Base-by-base conservation (phyloP, 1,140 invertebrate species). In the Gyrodactylus salaris region DNA sequence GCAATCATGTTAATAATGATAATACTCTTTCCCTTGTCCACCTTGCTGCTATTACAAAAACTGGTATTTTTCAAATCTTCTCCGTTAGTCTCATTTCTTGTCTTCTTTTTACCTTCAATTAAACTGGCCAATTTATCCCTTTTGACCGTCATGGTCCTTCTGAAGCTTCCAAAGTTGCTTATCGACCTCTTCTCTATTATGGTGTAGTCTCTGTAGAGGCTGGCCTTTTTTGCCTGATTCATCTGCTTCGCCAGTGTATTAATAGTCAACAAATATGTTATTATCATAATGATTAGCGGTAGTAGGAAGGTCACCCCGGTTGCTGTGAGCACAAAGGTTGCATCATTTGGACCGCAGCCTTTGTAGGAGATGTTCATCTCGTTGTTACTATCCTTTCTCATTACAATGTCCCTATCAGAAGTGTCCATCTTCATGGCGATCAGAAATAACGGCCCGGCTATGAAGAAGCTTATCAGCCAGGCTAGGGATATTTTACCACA, bases 251-350 rank as follows among this genome's bases (percentile, higher is more conserved):
- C 74, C 1, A 77, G 27, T 1, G 76, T 75, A 26, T 86, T 82
- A 0, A 91, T 87, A 0, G 90, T 93, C 70, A 91, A 83, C 1
- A 87, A 86, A 77, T 92, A 93, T 7, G 89, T 91, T 27, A 89
- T 81, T 76, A 91, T 81, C 89, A 94, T 93, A 72, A 94, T 89
- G 20, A 86, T 83, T 68, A 94, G 83, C 1, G 91, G 91, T 74
- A 93, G 89, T 81, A 91, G 91, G 80, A 94, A 94, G 76, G 88
- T 89, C 75, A 91, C 75, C 76, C 91, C 87, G 68, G 88, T 90
- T 20, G 88, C 89, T 75, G 89, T 88, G 73, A 89, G 84, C 79
- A 89, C 89, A 83, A 89, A 91, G 0, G 88, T 82, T 0, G 88
- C 87, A 79, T 89, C 87, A 0, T 75, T 74, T 19, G 76, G 75